phyloP scores from a whole-genome alignment of 1,140 invertebrate genomes.

The Asbolus verrucosus region DNA sequence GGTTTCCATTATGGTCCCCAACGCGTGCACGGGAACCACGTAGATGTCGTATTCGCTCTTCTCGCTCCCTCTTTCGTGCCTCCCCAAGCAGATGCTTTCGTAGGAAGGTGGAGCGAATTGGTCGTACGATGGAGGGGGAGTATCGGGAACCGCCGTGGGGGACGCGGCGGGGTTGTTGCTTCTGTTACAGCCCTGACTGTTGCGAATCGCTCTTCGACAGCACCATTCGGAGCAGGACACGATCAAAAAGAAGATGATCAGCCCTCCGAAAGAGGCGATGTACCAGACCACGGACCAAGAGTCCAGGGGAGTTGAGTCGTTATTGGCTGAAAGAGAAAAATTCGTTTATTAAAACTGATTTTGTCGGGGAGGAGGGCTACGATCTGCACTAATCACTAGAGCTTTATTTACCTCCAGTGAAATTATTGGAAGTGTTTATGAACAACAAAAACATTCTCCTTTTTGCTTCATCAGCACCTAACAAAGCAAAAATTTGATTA shows the following conservation, averaged over 20 bases:
- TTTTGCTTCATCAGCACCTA: conserved; percentile 13
- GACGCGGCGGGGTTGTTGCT: conserved; percentile 49
- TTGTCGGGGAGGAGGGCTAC: neutral
- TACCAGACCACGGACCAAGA: conserved; percentile 73
- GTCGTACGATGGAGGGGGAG: conserved; percentile 71
- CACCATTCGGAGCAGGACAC: conserved; percentile 74
- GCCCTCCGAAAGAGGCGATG: conserved; percentile 71
- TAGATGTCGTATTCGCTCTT: conserved; percentile 67
- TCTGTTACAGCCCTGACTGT: conserved; percentile 49
- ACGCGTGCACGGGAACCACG: conserved; percentile 66
- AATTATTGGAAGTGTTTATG: conserved; percentile 9
- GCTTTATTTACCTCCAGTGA: conserved; percentile 37
- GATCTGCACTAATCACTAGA: conserved; percentile 8
- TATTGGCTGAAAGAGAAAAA: neutral
- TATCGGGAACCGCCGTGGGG: conserved; percentile 63
- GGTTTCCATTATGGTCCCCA: conserved; percentile 47
- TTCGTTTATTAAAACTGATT: neutral
- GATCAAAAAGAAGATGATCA: conserved; percentile 72
- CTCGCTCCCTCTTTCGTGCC: conserved; percentile 62
- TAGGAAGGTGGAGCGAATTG: conserved; percentile 72
- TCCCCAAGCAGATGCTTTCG: conserved; percentile 67
- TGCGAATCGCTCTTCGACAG: conserved; percentile 61
- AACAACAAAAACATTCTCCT: conserved; percentile 14
- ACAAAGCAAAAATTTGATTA: conserved; percentile 11
- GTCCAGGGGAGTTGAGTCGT: conserved; percentile 59